A percentile compares a stretch with the other conserved stretches of the same genome.
These are phyloP conservation scores for Galerucella nymphaeae DNA, from an alignment of 2,888 invertebrate genomes.

Conservation along the genomic window DNA sequence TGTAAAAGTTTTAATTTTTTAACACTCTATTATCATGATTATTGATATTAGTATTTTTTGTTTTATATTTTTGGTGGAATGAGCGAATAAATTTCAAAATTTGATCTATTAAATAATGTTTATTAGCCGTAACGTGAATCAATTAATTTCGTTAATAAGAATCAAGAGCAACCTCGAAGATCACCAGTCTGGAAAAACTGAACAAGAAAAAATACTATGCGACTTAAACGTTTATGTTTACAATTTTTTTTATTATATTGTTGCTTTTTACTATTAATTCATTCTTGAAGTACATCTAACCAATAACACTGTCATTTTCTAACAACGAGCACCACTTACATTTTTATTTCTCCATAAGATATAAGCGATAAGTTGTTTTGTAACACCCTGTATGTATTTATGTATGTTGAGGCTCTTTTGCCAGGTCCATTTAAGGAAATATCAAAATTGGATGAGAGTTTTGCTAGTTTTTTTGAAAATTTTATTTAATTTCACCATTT, in stretches of 20 bases:
- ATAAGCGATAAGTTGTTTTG: too few species aligned
- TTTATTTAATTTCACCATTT: too few species aligned
- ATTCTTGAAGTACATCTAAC: too few species aligned
- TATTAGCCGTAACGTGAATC: constrained; percentile 5
- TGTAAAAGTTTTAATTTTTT: neutral
- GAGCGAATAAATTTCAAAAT: neutral
- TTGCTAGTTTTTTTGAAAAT: too few species aligned
- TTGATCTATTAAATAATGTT: constrained; percentile 5
- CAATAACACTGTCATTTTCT: too few species aligned
- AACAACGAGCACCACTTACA: too few species aligned
- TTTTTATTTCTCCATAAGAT: too few species aligned
- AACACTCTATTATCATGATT: neutral
- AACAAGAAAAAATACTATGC: neutral
- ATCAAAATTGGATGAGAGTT: too few species aligned
- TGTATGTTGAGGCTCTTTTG: too few species aligned
- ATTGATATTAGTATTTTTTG: neutral
- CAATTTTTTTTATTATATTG: neutral
- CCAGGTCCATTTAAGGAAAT: too few species aligned
- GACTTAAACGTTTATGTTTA: neutral
- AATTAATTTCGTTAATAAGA: constrained; percentile 7
- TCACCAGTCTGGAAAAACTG: constrained; percentile 5
- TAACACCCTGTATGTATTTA: too few species aligned
- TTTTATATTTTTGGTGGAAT: constrained; percentile 14
- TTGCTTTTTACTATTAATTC: neutral
- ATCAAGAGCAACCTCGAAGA: constrained; percentile 13